Evolutionary conservation across 2,113 vertebrate species (phyloP), one percentile per base, ranked within the genome.

Genomic region (Microcebus tavaratra): DNA sequence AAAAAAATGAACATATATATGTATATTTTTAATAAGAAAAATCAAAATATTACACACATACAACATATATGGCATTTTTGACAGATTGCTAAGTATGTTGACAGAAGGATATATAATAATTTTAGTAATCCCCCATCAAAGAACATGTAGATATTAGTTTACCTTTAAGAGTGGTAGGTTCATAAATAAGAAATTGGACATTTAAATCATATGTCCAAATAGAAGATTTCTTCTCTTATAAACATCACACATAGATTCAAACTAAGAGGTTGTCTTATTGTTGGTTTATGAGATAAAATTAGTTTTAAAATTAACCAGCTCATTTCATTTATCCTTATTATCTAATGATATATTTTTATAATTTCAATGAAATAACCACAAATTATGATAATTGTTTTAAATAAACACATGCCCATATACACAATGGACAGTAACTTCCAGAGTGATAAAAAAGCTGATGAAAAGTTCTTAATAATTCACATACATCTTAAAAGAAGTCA

Each of bases 401-500:
- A 82, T 70, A 75, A 25, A 45, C 34, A 90, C 21, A 81, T 55
- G 86, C 5, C 21, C 15, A 57, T 50, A 80, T 21, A 93, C 21
- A 73, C 17, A 92, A 83, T 1, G 45, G 55, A 25, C 11, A 82
- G 72, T 72, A 86, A 95, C 80, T 91, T 87, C n/a, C 83, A 91
- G 8, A 89, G 45, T 27, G 2, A 75, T 70, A 29, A 86, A 61
- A 83, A 45, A 70, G 76, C 23, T 95, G 57, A 91, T 45, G 23
- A 88, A 92, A 81, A 86, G n/a, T 85, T 63, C 57, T 70, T 84
- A 91, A 78, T 27, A 86, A 91, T 61, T 88, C 70, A 95, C 57
- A 93, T 45, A 79, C 7, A 87, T 72, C 75, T 45, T 81, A 20
- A 81, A 86, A 90, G 15, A 8, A 95, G 63, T 48, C 68, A 90